Base-by-base conservation (phyloP, 2,113 vertebrate species). In the Uria aalge region DNA sequence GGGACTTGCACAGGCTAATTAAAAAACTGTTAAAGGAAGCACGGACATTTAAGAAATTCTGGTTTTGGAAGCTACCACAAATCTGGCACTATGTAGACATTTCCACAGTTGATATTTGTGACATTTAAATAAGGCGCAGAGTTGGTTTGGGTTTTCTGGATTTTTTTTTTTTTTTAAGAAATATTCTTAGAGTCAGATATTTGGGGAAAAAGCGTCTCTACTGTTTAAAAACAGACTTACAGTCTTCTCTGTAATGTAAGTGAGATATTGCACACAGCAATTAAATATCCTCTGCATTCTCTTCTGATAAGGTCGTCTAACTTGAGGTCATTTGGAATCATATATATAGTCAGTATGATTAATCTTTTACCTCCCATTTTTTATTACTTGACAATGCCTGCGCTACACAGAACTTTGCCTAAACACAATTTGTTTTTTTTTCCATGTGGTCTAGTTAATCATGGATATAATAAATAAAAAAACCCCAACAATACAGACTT, bases 81-180 rank as follows among this genome's bases (percentile, higher is more conserved):
- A 92, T 63, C 72, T 56, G 26, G n/a, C 41, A 75, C 64, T 84
- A 53, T 22, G 21, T 11, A 55, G 72, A 90, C 27, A 71, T 83
- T 71, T 88, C 67, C 91, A 84, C 91, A 84, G 85, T 13, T 67
- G 18, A 30, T 96, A 80, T 71, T 74, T 88, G 59, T 71, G 88
- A 92, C 48, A 95, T 95, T 94, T 94, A 92, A 90, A 48, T 40
- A 91, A 73, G 60, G 67, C 27, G 85, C 15, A 41, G 73, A 89
- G 62, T 71, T 78, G 48, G 30, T 77, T 21, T 62, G 5, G 30
- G 27, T 2, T 0, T 68, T 64, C 41, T 20, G 27, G 62, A 64
- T 40, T 5, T 24, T 5, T 90, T 84, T 30, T 14, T 10, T 92
- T 78, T 93, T 94, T 53, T 9, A 78, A 88, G 48, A 84, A 92